phyloP scores from a whole-genome alignment of 2,888 invertebrate genomes.

The Acanthacorydalis orientalis region DNA sequence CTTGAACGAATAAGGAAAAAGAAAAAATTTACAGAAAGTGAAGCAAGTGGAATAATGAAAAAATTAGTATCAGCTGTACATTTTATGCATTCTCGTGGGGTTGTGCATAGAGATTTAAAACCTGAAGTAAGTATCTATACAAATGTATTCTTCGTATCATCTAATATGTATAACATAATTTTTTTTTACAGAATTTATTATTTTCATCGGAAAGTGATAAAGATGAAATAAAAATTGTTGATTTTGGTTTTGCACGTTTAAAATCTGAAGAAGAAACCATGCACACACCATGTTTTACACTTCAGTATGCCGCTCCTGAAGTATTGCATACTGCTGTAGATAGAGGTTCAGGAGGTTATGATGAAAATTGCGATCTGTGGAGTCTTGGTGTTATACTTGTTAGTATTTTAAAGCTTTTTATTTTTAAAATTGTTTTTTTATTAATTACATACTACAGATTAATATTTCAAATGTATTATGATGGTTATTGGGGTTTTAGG shows the following conservation, averaged over 20 bases:
- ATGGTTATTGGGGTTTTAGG: too few species aligned
- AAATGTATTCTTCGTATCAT: constrained; percentile 1
- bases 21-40: constrained; percentile 54
- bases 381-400: constrained; percentile 85
- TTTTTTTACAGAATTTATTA: constrained; percentile 39
- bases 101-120: constrained; percentile 88
- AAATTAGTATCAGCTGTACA: constrained; percentile 70
- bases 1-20: constrained; percentile 45
- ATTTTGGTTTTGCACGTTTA: constrained; percentile 88
- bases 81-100: constrained; percentile 68
- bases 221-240: constrained; percentile 71
- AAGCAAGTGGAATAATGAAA: constrained; percentile 62
- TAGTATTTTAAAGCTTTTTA: constrained; percentile 18
- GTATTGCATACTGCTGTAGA: constrained; percentile 61
- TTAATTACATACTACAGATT: too few species aligned
- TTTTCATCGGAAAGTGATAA: constrained; percentile 40
- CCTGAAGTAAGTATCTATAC: constrained; percentile 52
- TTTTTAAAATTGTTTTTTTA: too few species aligned
- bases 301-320: constrained; percentile 92
- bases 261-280: constrained; percentile 42
- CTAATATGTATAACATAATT: constrained; percentile 6
- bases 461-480: too few species aligned
- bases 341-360: constrained; percentile 52
- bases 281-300: constrained; percentile 83
- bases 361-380: constrained; percentile 91